Evolutionary conservation across 2,888 invertebrate genomes (phyloP).

Genomic region (Erebia palarica): DNA sequence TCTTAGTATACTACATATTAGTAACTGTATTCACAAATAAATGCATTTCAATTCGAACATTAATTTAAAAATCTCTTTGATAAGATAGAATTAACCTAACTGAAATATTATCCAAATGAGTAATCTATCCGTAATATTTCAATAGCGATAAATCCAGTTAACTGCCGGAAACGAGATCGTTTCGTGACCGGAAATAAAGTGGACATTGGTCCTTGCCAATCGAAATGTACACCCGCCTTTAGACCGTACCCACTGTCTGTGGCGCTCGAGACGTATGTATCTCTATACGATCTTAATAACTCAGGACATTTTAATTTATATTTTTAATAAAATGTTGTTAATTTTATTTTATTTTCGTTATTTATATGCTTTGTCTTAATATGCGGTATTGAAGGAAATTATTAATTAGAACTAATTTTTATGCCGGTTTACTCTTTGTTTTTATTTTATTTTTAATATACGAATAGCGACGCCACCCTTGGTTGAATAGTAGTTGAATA

Average conservation of each 20-base stretch:
- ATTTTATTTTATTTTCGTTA: slow-evolving; percentile 1
- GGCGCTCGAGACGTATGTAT: slow-evolving; percentile 6
- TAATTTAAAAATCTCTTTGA: too few species aligned
- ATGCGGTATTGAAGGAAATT: too few species aligned
- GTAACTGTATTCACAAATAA: too few species aligned
- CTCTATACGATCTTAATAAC: slow-evolving; percentile 15
- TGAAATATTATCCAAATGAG: slow-evolving; percentile 13
- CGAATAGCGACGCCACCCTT: too few species aligned
- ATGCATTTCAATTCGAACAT: too few species aligned
- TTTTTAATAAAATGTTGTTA: neutral
- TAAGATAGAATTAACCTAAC: neutral
- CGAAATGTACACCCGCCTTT: slow-evolving; percentile 19
- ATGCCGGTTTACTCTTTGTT: too few species aligned
- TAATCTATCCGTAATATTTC: slow-evolving; percentile 20
- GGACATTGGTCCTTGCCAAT: slow-evolving; percentile 49
- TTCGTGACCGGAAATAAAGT: slow-evolving; percentile 62
- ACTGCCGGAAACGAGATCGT: slow-evolving; percentile 43
- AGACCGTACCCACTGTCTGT: neutral
- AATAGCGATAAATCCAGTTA: slow-evolving; percentile 30
- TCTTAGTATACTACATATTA: too few species aligned
- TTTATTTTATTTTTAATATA: too few species aligned
- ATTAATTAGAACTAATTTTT: too few species aligned
- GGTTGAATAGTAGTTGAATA: too few species aligned
- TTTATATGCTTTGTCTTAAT: neutral
- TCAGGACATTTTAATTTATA: neutral